Evolutionary conservation across 2,888 invertebrate genomes (phyloP).

Genomic region (Cryptocheilus praepositus): DNA sequence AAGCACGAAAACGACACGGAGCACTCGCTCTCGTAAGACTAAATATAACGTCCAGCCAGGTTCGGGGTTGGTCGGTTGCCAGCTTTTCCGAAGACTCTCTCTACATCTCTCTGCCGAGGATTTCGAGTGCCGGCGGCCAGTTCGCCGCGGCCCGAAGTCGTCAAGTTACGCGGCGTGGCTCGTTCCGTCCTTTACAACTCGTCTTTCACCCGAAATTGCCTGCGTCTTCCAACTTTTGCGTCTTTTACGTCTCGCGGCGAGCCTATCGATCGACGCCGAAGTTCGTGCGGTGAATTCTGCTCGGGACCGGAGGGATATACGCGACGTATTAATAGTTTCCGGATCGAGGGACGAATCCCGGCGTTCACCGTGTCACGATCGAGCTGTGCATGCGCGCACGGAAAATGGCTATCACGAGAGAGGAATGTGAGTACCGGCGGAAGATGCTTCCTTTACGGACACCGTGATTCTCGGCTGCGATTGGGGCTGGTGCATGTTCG

Average conservation of each 20-base stretch:
- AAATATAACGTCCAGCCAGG: constrained; percentile 72
- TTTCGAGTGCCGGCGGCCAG: constrained; percentile 27
- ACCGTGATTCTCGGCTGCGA: too few species aligned
- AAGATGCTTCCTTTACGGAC: not conserved
- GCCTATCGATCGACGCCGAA: constrained; percentile 2
- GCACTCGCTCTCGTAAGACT: constrained; percentile 47
- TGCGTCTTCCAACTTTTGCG: constrained; percentile 2
- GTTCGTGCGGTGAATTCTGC: too few species aligned
- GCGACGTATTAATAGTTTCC: constrained; percentile 15
- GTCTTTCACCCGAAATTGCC: not conserved
- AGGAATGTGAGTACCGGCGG: constrained; percentile 71
- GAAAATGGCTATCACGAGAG: constrained; percentile 72
- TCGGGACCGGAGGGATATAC: not conserved
- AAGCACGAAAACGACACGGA: not conserved
- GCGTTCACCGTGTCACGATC: not conserved
- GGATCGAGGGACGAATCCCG: constrained; percentile 13
- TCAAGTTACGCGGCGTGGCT: constrained; percentile 13
- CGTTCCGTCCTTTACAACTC: constrained; percentile 20
- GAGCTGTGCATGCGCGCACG: constrained; percentile 5
- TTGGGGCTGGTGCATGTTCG: too few species aligned
- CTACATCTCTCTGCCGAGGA: constrained; percentile 16
- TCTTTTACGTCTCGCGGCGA: constrained; percentile 7
- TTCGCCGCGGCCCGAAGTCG: constrained; percentile 27
- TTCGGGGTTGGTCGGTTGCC: constrained; percentile 67
- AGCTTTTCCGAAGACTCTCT: constrained; percentile 44